Base-by-base conservation (phyloP, 2,888 invertebrate species). In the Phaonia tiefii region DNA sequence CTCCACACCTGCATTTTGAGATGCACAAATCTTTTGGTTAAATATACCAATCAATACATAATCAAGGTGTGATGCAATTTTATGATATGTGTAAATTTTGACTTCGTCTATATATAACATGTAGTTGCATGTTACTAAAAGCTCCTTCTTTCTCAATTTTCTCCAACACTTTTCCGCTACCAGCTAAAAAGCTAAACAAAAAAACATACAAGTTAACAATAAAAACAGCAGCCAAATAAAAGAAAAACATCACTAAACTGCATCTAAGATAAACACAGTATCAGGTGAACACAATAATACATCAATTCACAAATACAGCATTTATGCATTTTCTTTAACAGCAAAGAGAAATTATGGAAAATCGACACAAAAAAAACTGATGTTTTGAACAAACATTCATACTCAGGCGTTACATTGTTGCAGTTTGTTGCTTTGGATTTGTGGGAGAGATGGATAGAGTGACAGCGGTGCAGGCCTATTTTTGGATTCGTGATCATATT, bases 401-500 rank as follows among this genome's bases (percentile, higher is more conserved):
- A n/a, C 11, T 13, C 8, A 13, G 25, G 51, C n/a, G n/a, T 51
- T 72, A 75, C 63, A 67, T 80, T 80, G 60, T 80, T 75, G 67
- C 69, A 54, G 10, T 54, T 31, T 46, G 46, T 46, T 46, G 13
- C 17, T n/a, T n/a, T n/a, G n/a, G 49, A 2, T 13, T 1, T 49
- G 20, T 17, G 5, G 49, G 49, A n/a, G n/a, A n/a, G n/a, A n/a
- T 49, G 20, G 49, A 1, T 15, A 20, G 49, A 1, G 20, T n/a
- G 20, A 1, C 49, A 20, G n/a, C 11, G 13, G 25, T 1, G 13
- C 22, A 17, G 46, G 17, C 46, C 5, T 46, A 46, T 74, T 54
- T 75, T 69, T 63, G 37, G 49, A 17, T 74, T 77, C 80, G 80
- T 77, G 80, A 73, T 83, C 75, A 75, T 71, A 79, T 79, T 83